Percentiles rank a stretch among this genome's conserved stretches.
These are phyloP conservation scores for Tadarida brasiliensis DNA, from an alignment of 2,797 vertebrate genomes.

Conservation along the genomic window DNA sequence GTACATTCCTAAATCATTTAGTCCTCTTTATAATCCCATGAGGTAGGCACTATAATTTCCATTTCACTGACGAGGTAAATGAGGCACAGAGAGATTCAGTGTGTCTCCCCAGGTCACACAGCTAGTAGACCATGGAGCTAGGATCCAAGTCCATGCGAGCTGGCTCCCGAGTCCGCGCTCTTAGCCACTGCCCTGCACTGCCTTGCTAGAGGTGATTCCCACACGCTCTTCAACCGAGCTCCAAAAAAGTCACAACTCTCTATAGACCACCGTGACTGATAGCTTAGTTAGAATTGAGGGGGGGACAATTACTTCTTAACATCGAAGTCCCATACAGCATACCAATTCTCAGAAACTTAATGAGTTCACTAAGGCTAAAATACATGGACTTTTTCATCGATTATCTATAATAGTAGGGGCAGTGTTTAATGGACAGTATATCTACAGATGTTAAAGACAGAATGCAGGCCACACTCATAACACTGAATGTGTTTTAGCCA, in stretches of 20 bases:
- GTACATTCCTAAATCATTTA: background rate
- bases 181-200: background rate
- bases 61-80: background rate
- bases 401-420: background rate
- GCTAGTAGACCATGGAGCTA: background rate
- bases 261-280: background rate
- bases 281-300: background rate
- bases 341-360: conserved; percentile 14
- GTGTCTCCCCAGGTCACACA: background rate
- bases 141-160: background rate
- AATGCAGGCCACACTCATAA: background rate
- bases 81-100: background rate
- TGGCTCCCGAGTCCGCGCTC: too few species aligned
- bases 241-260: background rate
- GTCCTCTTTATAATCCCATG: background rate
- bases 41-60: background rate
- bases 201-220: background rate
- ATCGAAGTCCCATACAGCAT: background rate
- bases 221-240: background rate
- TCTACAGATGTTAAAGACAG: background rate
- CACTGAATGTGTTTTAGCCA: too few species aligned
- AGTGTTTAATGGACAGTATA: background rate
- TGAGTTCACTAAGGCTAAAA: conserved; percentile 22
- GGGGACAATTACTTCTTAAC: background rate
- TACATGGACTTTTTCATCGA: background rate